Percentiles rank a stretch among this genome's conserved stretches.
Conservation (phyloP, 1,140 invertebrate species). For the Cydia pomonella region DNA sequence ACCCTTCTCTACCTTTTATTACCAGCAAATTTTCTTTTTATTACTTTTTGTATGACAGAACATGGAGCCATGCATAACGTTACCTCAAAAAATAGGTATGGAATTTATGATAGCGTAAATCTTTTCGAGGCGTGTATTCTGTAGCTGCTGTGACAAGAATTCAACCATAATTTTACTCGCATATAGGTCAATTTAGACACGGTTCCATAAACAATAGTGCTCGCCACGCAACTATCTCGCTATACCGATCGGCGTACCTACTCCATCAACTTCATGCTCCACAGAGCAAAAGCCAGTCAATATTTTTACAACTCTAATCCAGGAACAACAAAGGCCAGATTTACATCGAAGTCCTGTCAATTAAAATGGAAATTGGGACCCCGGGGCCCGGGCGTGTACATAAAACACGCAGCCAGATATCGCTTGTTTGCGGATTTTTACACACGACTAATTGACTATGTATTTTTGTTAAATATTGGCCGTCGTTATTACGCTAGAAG, state of each 20-base stretch:
- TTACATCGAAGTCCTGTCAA: constrained; percentile 42
- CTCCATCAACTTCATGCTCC: neutral
- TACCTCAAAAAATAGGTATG: too few species aligned
- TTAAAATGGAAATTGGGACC: constrained; percentile 58
- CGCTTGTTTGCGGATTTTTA: neutral
- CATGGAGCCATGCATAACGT: too few species aligned
- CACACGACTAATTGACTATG: neutral
- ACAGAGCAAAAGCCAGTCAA: constrained; percentile 6
- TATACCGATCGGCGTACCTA: neutral
- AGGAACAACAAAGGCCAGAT: constrained; percentile 3
- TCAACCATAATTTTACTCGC: neutral
- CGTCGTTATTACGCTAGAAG: neutral
- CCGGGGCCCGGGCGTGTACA: neutral
- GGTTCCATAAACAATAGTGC: neutral
- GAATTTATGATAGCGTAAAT: too few species aligned
- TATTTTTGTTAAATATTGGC: neutral
- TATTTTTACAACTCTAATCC: constrained; percentile 41
- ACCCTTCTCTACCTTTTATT: too few species aligned
- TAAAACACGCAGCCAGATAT: constrained; percentile 18
- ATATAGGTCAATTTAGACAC: neutral
- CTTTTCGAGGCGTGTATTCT: neutral
- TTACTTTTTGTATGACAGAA: too few species aligned
- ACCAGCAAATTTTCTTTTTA: too few species aligned
- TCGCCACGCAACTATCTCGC: neutral
- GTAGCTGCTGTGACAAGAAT: neutral